These are phyloP conservation scores for Torymus aiolomorphi DNA, from an alignment of 2,888 invertebrate genomes.

Conservation along the genomic window DNA sequence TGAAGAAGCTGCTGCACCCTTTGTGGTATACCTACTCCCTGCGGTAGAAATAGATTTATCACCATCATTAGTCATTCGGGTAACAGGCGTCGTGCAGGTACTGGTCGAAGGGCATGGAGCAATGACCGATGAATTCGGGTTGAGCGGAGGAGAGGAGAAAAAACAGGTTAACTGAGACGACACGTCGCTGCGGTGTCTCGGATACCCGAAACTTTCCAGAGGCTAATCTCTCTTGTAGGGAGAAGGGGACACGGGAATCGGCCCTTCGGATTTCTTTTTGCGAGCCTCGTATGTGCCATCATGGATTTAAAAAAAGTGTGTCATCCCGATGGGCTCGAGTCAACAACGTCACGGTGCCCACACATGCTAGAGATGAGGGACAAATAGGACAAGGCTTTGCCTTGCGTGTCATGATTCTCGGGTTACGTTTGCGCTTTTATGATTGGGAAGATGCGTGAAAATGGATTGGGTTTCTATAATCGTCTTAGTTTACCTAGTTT, in stretches of 20 bases:
- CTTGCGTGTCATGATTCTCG: neutral
- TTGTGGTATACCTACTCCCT: too few relatives aligned
- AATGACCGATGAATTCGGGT: constrained; percentile 15
- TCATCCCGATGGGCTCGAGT: too few relatives aligned
- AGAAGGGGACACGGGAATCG: too few relatives aligned
- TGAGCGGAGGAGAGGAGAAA: neutral
- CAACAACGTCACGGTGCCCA: neutral
- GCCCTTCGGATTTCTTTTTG: too few relatives aligned
- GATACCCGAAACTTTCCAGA: too few relatives aligned
- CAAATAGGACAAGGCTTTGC: neutral
- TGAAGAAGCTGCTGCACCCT: too few relatives aligned
- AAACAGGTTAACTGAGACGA: constrained; percentile 19
- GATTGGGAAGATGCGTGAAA: neutral
- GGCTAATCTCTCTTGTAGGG: too few relatives aligned
- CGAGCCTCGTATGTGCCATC: too few relatives aligned
- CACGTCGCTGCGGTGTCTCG: neutral
- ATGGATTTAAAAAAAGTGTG: too few relatives aligned
- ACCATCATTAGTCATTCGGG: neutral
- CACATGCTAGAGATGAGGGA: neutral
- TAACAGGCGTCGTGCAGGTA: neutral
- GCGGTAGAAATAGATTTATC: too few relatives aligned
- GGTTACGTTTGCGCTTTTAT: constrained; percentile 6
- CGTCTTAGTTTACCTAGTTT: neutral
- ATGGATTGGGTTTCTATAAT: constrained; percentile 14
- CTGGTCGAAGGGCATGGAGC: neutral